A percentile compares a stretch with the other conserved stretches of the same genome.
Evolutionary conservation across 2,888 invertebrate species (phyloP).

Genomic region (Macrophya annulata): DNA sequence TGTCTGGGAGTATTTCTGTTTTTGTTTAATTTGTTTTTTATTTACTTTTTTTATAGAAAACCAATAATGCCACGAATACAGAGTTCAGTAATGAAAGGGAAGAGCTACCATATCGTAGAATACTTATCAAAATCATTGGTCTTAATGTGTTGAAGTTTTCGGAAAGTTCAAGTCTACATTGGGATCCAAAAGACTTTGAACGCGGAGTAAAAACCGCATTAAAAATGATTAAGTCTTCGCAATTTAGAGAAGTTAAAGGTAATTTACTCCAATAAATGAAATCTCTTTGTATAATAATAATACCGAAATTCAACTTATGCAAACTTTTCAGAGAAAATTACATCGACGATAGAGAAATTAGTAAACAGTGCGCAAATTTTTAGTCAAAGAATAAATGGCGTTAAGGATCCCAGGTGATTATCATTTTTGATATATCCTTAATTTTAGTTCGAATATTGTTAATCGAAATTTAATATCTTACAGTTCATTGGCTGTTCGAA

Average conservation of each 20-base stretch:
- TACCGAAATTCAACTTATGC: background rate
- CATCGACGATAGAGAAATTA: constrained; percentile 58
- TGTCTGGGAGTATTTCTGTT: constrained; percentile 43
- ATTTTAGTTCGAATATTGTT: background rate
- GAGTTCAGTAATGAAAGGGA: background rate
- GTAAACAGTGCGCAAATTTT: constrained; percentile 64
- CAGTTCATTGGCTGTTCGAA: constrained; percentile 71
- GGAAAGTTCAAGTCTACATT: constrained; percentile 72
- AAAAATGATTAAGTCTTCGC: constrained; percentile 62
- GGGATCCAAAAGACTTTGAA: constrained; percentile 73
- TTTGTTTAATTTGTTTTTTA: constrained; percentile 1
- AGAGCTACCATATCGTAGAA: background rate
- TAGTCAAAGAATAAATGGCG: constrained; percentile 66
- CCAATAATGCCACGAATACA: background rate
- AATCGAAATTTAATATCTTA: constrained; percentile 53
- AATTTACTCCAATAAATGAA: constrained; percentile 20
- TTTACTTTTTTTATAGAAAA: background rate
- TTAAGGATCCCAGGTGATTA: constrained; percentile 64
- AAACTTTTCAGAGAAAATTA: constrained; percentile 62
- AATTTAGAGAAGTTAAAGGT: constrained; percentile 66
- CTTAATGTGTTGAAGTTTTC: constrained; percentile 74
- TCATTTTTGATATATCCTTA: background rate
- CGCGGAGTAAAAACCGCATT: constrained; percentile 67
- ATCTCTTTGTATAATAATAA: background rate
- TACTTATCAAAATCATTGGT: constrained; percentile 70